Evolutionary conservation across 2,888 invertebrate genomes (phyloP).

Genomic region (Trypoxylon attenuatum): DNA sequence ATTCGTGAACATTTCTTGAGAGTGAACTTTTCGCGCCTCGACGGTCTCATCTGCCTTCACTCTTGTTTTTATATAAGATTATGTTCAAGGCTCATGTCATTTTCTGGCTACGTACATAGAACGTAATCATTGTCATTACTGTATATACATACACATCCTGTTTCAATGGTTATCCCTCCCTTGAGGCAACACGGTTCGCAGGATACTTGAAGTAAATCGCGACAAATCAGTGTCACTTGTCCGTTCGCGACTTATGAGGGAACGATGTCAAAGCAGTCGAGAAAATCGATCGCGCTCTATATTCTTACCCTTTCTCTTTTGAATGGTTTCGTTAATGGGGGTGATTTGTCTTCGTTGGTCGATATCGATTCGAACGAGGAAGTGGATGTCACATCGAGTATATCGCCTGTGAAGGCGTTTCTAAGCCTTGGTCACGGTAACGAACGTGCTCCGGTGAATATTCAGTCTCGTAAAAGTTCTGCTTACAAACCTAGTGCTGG

Average conservation of each 20-base stretch:
- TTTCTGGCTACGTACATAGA: constrained; percentile 38
- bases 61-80: constrained; percentile 14
- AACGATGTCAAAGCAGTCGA: constrained; percentile 22
- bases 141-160: constrained; percentile 37
- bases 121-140: constrained; percentile 43
- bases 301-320: background rate
- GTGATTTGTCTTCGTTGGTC: constrained; percentile 56
- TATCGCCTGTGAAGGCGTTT: background rate
- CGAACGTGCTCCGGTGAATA: background rate
- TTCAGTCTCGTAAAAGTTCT: background rate
- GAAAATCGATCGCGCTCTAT: background rate
- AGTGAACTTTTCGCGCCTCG: constrained; percentile 1
- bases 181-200: background rate
- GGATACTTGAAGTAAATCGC: background rate
- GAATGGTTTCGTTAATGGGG: constrained; percentile 36
- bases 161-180: constrained; percentile 40
- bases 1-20: constrained; percentile 10
- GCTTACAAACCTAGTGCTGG: background rate
- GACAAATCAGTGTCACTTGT: constrained; percentile 8
- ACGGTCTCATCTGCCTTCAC: constrained; percentile 1
- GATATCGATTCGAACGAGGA: constrained; percentile 45
- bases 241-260: constrained; percentile 1
- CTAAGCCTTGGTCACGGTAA: constrained; percentile 7
- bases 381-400: background rate
- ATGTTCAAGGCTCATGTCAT: constrained; percentile 53